These are phyloP conservation scores for Lamprotornis superbus DNA, from an alignment of 2,113 vertebrate genomes.

Conservation along the genomic window DNA sequence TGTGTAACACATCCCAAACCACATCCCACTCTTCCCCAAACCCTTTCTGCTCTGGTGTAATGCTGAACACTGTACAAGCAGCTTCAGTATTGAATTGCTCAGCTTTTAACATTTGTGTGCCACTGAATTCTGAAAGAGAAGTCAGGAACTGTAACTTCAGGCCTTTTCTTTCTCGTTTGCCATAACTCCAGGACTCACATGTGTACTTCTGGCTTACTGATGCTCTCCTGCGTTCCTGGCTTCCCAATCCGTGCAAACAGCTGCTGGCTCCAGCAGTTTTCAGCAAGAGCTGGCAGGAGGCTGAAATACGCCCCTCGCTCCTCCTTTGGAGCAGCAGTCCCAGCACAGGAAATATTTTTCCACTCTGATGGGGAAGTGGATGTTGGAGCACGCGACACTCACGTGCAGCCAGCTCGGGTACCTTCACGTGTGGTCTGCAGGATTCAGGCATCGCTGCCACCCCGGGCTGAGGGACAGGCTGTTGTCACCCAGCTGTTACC, in stretches of 20 bases:
- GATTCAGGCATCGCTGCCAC: neutral
- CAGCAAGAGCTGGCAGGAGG: neutral
- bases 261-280: neutral
- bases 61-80: neutral
- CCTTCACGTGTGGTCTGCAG: neutral
- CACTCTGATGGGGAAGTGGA: neutral
- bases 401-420: accelerated
- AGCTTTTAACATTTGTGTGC: neutral
- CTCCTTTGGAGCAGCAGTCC: neutral
- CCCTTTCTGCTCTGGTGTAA: neutral
- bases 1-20: neutral
- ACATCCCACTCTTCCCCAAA: neutral
- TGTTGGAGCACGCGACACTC: neutral
- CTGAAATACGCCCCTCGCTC: neutral
- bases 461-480: neutral
- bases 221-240: neutral
- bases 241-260: neutral
- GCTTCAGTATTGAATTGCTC: neutral
- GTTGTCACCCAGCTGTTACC: neutral
- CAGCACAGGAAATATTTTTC: neutral
- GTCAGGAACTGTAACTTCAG: neutral
- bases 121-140: neutral
- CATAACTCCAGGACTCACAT: neutral
- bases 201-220: neutral
- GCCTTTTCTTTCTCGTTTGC: neutral